Conservation (phyloP, 2,888 invertebrate species). For the Pollenia griseotomentosa region DNA sequence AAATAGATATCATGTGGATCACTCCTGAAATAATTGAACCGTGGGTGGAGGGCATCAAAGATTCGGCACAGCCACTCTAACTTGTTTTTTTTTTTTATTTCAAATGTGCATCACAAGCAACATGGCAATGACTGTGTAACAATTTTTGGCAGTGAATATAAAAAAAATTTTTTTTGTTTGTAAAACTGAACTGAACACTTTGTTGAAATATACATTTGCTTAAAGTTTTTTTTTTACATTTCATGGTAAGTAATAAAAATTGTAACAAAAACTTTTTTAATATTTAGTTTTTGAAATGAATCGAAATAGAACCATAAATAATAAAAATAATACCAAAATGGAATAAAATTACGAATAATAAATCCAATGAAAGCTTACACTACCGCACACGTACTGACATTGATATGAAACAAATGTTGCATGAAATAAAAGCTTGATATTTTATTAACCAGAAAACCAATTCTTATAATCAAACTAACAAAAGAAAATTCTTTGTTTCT, state of each 20-base stretch:
- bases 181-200: not conserved
- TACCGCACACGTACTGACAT: conserved; percentile 4
- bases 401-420: not conserved
- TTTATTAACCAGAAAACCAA: conserved; percentile 23
- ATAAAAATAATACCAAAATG: conserved; percentile 2
- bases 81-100: not conserved
- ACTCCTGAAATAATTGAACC: too few species aligned
- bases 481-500: conserved; percentile 6
- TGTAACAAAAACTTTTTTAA: conserved; percentile 56
- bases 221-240: not conserved
- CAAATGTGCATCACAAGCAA: not conserved
- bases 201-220: not conserved
- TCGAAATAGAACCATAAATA: conserved; percentile 51
- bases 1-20: too few species aligned
- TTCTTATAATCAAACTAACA: conserved; percentile 9
- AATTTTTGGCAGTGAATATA: conserved; percentile 5
- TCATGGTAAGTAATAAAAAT: not conserved
- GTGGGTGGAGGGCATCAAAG: too few species aligned
- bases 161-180: not conserved
- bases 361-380: conserved; percentile 18
- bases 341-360: conserved; percentile 11
- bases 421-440: conserved; percentile 18
- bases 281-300: conserved; percentile 47
- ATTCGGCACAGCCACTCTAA: too few species aligned
- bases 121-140: not conserved